Base-by-base conservation (phyloP, 1,140 invertebrate species). In the Chymomyza costata region DNA sequence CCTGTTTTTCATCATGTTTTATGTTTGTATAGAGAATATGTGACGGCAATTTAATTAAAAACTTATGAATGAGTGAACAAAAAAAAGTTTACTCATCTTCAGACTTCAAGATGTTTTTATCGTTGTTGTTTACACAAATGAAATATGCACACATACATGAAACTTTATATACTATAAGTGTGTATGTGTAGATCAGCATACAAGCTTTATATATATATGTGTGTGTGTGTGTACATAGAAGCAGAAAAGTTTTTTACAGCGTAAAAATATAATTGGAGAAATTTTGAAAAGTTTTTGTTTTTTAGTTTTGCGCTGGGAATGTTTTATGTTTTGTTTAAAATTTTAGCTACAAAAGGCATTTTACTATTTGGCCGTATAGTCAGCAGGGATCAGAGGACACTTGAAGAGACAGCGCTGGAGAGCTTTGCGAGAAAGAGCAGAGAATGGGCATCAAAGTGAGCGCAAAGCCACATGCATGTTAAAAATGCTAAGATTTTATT, bases 41-140 rank as follows among this genome's bases (percentile, higher is more conserved):
- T 73, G 73, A 80, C 73, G 67, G 64, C 73, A 78, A 80, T 78
- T 78, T 78, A 78, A 78, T 78, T 78, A 78, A 78, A 78, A 78
- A 80, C 73, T 78, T 78, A 78, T 78, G 73, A 78, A 81, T 78
- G 73, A 80, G 64, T 78, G 73, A 71, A 73, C 73, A 80, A 80
- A n/a, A n/a, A 80, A 68, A 76, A 78, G 57, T 80, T 73, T 65
- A 54, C 73, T 73, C 73, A 78, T 80, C 67, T 74, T 80, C 59
- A 55, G 73, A 80, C 73, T 70, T 80, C 54, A 78, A 67, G 63
- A 73, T 78, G 73, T 78, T 78, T 78, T 78, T 73, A 68, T 80
- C 55, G 67, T 78, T 73, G 71, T 80, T 78, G 73, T 80, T 67
- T 78, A 39, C 67, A 59, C 66, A 78, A 71, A 71, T 76, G 70